phyloP scores from a whole-genome alignment of 2,888 invertebrate genomes.

The Vandiemenella viatica region DNA sequence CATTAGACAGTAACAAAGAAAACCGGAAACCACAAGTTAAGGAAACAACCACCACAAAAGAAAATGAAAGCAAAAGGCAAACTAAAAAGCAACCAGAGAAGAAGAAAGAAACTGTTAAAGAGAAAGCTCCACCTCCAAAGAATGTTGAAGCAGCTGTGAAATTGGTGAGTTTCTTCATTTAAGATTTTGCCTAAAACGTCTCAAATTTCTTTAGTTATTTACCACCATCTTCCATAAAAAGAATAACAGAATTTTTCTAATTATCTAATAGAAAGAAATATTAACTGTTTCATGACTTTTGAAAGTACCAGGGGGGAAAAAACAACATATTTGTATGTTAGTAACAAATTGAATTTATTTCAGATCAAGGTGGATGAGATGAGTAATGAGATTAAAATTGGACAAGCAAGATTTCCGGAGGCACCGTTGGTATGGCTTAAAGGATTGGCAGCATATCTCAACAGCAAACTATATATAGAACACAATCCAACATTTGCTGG shows the following conservation, averaged over 20 bases:
- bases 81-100: slow-evolving; percentile 26
- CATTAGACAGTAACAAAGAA: slow-evolving; percentile 45
- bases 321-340: background rate
- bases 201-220: background rate
- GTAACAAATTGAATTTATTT: background rate
- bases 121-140: slow-evolving; percentile 47
- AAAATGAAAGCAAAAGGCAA: slow-evolving; percentile 30
- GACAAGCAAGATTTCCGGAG: slow-evolving; percentile 48
- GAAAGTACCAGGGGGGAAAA: background rate
- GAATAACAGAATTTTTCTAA: slow-evolving; percentile 1
- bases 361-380: slow-evolving; percentile 16
- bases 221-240: background rate
- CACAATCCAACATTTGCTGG: slow-evolving; percentile 32
- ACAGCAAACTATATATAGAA: slow-evolving; percentile 39
- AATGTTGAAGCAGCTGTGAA: slow-evolving; percentile 47
- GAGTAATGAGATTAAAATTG: slow-evolving; percentile 30
- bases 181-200: slow-evolving; percentile 9
- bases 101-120: slow-evolving; percentile 36
- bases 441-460: slow-evolving; percentile 48
- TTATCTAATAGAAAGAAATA: background rate
- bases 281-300: no score
- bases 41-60: slow-evolving; percentile 27
- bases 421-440: slow-evolving; percentile 58
- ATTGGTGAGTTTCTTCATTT: slow-evolving; percentile 30
- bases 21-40: slow-evolving; percentile 33